Conservation (phyloP, 2,113 vertebrate species). For the Fulica atra region DNA sequence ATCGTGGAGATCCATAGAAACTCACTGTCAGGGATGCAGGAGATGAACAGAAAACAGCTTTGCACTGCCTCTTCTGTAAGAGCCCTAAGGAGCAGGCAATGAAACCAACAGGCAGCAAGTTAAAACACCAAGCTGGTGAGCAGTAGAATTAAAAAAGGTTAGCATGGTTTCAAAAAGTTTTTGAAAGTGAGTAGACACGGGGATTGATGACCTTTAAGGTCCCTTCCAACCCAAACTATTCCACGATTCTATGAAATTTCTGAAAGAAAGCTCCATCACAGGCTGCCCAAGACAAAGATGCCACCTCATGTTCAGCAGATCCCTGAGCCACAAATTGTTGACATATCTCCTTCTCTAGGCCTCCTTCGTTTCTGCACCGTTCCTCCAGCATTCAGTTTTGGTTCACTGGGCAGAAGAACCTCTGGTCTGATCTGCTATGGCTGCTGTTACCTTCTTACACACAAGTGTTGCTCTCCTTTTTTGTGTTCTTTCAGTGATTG, state of each 20-base stretch:
- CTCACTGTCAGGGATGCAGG: background rate
- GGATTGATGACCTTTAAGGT: too few relatives aligned
- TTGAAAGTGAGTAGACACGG: background rate
- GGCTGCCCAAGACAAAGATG: background rate
- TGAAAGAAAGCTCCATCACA: background rate
- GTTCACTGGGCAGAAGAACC: background rate
- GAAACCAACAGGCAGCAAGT: background rate
- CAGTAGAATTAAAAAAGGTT: background rate
- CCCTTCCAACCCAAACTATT: too few relatives aligned
- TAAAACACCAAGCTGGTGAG: background rate
- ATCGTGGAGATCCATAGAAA: background rate
- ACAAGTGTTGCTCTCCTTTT: background rate
- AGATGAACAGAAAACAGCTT: background rate
- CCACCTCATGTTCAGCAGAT: background rate
- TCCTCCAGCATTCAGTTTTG: background rate
- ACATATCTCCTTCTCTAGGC: background rate
- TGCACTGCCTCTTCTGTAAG: background rate
- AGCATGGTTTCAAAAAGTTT: accelerated
- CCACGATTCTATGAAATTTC: background rate
- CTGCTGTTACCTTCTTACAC: background rate
- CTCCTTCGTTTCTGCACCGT: background rate
- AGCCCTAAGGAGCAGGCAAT: background rate
- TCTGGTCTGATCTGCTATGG: background rate
- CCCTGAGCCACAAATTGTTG: background rate
- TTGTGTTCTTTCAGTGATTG: background rate